Evolutionary conservation across 2,113 vertebrate species (phyloP), one percentile per base, ranked within the genome.

Genomic region (Xiphophorus maculatus): DNA sequence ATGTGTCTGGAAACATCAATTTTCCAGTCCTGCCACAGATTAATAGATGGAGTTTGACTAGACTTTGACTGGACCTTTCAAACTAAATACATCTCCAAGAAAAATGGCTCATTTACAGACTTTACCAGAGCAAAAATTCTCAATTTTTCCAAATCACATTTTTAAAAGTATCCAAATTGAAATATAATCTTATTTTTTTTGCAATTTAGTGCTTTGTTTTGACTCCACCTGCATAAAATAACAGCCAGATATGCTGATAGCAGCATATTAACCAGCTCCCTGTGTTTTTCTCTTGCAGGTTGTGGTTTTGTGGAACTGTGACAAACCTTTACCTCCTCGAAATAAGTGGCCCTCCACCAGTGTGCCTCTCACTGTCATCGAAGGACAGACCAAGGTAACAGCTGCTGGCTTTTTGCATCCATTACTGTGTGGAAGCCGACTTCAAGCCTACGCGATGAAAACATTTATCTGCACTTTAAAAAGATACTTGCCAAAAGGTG

Each of bases 321-420:
- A 95, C 76, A 95, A 93, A 83, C 93, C 94, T 89, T 93, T 95
- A 86, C 94, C 95, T 68, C 87, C 90, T 9, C 88, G 89, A 86
- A 94, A 81, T 92, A 95, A 94, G 90, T 96, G 94, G 95, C 95
- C 95, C 80, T 91, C 94, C 88, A 95, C 94, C 90, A 90, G 90
- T 69, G 94, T 94, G 90, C 95, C 94, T 93, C 91, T 96, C 87
- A 90, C 91, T 63, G 85, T 95, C 88, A 86, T 94, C 33, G 90
- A 96, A 90, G 93, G 93, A 89, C 92, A 94, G 72, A 92, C 80
- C 74, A 95, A 95, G 95, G 95, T 95, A 84, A 82, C 66, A 72
- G 74, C 80, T 78, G 76, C 72, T 48, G 75, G 51, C 72, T 70
- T 60, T 80, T 13, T 76, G 63, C 74, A 72, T 76, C 63, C 42